Conservation (phyloP, 2,888 invertebrate genomes). For the Quadriops clusia region DNA sequence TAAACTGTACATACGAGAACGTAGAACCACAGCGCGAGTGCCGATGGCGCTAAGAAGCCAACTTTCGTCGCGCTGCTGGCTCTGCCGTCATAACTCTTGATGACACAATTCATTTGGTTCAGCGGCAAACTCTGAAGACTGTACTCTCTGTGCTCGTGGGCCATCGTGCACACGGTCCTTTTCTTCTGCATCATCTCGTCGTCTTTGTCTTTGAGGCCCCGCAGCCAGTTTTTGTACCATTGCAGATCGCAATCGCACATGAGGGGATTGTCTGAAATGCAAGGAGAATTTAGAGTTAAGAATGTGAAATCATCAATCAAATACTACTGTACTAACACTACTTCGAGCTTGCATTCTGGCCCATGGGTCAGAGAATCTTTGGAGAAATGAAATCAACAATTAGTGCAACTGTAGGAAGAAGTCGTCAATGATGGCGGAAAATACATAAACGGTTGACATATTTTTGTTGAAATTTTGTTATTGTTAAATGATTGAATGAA, state of each 20-base stretch:
- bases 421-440: too few relatives aligned
- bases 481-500: too few relatives aligned
- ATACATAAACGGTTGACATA: too few relatives aligned
- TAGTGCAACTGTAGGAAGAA: too few relatives aligned
- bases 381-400: too few relatives aligned
- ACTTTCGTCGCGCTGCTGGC: conserved; percentile 21
- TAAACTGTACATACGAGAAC: conserved; percentile 18
- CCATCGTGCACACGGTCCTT: conserved; percentile 71
- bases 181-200: conserved; percentile 85
- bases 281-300: too few relatives aligned
- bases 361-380: too few relatives aligned
- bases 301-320: too few relatives aligned
- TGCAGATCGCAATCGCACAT: conserved; percentile 77
- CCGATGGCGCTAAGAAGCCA: conserved; percentile 9
- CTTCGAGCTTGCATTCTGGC: too few relatives aligned
- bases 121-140: conserved; percentile 70
- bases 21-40: too few relatives aligned
- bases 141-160: conserved; percentile 69
- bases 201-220: conserved; percentile 65
- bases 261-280: conserved; percentile 75
- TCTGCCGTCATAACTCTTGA: conserved; percentile 38
- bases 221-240: conserved; percentile 78
- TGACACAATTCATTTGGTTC: conserved; percentile 72
- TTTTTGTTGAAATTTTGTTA: too few relatives aligned
- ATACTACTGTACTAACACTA: too few relatives aligned